These are phyloP conservation scores for Drosophila pseudoananassae DNA, from an alignment of 1,140 invertebrate genomes.

Conservation along the genomic window DNA sequence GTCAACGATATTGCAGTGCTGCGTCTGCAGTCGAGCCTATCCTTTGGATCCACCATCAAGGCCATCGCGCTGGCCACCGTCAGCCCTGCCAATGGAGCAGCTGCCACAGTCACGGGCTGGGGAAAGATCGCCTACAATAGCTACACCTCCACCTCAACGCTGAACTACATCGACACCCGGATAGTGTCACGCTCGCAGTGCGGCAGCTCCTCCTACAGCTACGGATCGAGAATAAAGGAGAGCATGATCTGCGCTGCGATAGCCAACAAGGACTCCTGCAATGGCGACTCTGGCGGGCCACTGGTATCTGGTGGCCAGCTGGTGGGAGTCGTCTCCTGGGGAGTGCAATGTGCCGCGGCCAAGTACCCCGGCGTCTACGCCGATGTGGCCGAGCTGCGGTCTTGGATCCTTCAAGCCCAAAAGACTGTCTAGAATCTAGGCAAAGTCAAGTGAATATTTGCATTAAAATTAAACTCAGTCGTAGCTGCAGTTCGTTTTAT, in stretches of 20 bases:
- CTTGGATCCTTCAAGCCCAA: conserved; percentile 43
- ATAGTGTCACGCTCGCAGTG: conserved; percentile 57
- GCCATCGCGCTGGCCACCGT: conserved; percentile 66
- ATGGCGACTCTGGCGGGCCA: conserved; percentile 76
- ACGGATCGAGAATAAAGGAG: conserved; percentile 44
- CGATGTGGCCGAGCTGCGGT: conserved; percentile 44
- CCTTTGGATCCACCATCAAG: conserved; percentile 74
- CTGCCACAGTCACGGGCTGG: conserved; percentile 84
- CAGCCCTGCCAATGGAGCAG: conserved; percentile 48
- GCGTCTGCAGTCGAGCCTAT: conserved; percentile 70
- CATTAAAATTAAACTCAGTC: conserved; percentile 30
- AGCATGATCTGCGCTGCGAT: conserved; percentile 70
- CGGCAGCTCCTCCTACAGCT: conserved; percentile 49
- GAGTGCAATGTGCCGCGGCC: conserved; percentile 53
- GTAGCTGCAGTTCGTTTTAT: conserved; percentile 28
- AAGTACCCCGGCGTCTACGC: conserved; percentile 52
- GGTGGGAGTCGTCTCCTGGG: conserved; percentile 65
- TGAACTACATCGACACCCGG: conserved; percentile 56
- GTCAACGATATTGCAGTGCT: conserved; percentile 85
- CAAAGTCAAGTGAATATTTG: conserved; percentile 8
- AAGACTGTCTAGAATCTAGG: conserved; percentile 42
- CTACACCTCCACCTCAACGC: conserved; percentile 15
- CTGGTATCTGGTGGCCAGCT: conserved; percentile 61
- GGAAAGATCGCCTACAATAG: conserved; percentile 41
- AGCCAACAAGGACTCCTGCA: conserved; percentile 64